phyloP scores from a whole-genome alignment of 37 sponge, comb jelly and placozoan species.

The Theonella swinhoei region DNA sequence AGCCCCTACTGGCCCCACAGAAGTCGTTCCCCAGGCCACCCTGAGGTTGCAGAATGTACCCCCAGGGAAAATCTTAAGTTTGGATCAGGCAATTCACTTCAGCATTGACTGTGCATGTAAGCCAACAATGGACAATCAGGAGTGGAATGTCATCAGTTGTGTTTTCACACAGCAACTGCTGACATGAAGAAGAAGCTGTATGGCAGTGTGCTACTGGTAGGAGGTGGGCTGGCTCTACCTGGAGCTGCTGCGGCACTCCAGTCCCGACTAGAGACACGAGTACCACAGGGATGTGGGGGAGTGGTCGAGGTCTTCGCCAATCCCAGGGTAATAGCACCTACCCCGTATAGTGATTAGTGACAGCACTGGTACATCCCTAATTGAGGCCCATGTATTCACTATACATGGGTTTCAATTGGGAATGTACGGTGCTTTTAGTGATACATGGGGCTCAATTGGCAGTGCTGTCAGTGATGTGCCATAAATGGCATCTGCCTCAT shows the following conservation, averaged over 20 bases:
- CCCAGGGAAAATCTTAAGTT: conserved; percentile 49
- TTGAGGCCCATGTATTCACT: too few species aligned
- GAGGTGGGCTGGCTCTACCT: conserved; percentile 79
- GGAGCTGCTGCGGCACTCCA: conserved; percentile 69
- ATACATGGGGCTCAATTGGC: too few species aligned
- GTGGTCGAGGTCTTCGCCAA: conserved; percentile 78
- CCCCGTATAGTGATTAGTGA: too few species aligned
- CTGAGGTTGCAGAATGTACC: conserved; percentile 37
- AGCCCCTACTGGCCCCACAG: not conserved
- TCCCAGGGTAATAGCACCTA: conserved; percentile 69
- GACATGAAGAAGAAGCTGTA: conserved; percentile 88
- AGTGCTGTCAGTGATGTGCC: too few species aligned
- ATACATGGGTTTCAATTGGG: too few species aligned
- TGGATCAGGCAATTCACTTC: conserved; percentile 85
- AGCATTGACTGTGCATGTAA: conserved; percentile 85
- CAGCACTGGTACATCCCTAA: too few species aligned
- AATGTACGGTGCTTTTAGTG: too few species aligned
- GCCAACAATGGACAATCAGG: too few species aligned
- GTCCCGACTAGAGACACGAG: conserved; percentile 50
- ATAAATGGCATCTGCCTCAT: too few species aligned
- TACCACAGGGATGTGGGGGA: conserved; percentile 32
- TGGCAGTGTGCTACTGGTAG: conserved; percentile 78
- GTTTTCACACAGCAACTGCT: conserved; percentile 41
- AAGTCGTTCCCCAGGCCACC: conserved; percentile 40
- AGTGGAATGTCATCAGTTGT: not conserved